phyloP scores from a whole-genome alignment of 2,113 vertebrate genomes.

The Solea solea region DNA sequence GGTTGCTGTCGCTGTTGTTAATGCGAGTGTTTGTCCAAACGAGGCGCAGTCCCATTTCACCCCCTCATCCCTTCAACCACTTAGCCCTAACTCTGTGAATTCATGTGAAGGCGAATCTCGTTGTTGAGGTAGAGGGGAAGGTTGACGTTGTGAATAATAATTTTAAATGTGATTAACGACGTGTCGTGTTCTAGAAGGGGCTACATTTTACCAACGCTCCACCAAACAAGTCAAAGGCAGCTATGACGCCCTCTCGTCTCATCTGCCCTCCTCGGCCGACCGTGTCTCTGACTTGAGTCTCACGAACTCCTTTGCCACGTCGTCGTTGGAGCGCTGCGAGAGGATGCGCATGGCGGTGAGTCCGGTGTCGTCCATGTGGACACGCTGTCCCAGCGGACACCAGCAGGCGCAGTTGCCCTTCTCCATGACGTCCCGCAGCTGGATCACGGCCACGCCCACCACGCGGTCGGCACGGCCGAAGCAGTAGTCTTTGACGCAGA shows the following conservation, averaged over 20 bases:
- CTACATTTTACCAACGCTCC: no score
- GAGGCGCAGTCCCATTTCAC: no score
- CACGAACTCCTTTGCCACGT: slow-evolving; percentile 97
- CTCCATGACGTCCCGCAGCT: slow-evolving; percentile 89
- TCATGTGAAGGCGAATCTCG: no score
- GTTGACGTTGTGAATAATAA: no score
- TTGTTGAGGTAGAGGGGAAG: no score
- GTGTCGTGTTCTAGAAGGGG: no score
- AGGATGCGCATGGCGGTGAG: slow-evolving; percentile 94
- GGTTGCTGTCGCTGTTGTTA: no score
- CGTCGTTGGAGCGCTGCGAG: slow-evolving; percentile 96
- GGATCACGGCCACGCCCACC: slow-evolving; percentile 91
- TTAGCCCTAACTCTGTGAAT: no score
- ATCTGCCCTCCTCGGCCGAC: slow-evolving; percentile 93
- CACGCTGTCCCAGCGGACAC: slow-evolving; percentile 90
- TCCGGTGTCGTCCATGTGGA: slow-evolving; percentile 96
- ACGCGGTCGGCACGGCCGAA: slow-evolving; percentile 95
- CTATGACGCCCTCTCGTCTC: slow-evolving; percentile 78
- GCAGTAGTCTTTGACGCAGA: slow-evolving; percentile 98
- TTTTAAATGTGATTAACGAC: no score
- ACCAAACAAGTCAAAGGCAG: no score
- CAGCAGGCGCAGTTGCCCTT: slow-evolving; percentile 94
- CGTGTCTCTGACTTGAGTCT: slow-evolving; percentile 95
- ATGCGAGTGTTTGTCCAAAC: no score
- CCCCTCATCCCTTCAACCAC: no score